Evolutionary conservation across 1,140 invertebrate genomes (phyloP).

Genomic region (Ceratoteleas bidentatus): DNA sequence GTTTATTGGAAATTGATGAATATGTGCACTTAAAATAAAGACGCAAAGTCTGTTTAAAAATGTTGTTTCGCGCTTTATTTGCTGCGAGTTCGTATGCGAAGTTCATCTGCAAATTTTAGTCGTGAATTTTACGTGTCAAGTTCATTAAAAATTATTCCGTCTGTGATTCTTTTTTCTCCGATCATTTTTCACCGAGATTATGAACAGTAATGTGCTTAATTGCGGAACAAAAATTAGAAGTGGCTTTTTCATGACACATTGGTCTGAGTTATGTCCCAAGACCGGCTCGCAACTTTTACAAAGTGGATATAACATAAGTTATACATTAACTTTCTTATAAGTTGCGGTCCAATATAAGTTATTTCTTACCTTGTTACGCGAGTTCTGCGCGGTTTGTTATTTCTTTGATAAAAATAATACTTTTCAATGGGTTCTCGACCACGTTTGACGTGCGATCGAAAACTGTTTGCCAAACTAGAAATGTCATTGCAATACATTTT

Average conservation of each 20-base stretch:
- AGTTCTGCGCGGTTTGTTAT: conserved; percentile 26
- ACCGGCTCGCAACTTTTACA: conserved; percentile 23
- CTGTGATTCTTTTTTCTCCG: not conserved
- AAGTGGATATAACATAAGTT: conserved; percentile 36
- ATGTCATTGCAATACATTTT: not conserved
- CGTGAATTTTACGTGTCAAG: not conserved
- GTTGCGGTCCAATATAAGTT: conserved; percentile 42
- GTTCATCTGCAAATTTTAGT: not conserved
- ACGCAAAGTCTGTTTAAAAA: too few species aligned
- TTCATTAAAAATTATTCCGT: not conserved
- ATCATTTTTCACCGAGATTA: not conserved
- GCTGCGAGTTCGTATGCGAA: too few species aligned
- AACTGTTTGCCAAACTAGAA: not conserved
- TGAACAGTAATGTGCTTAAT: conserved; percentile 16
- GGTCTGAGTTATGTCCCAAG: conserved; percentile 17
- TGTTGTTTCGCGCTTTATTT: too few species aligned
- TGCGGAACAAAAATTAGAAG: conserved; percentile 19
- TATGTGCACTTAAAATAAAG: too few species aligned
- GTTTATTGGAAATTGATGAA: too few species aligned
- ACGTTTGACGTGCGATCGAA: not conserved
- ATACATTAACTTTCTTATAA: conserved; percentile 41
- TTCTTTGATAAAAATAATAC: conserved; percentile 37
- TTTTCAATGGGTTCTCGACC: conserved; percentile 6
- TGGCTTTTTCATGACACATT: conserved; percentile 19
- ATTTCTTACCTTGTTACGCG: conserved; percentile 41